Conservation (phyloP, 1,140 invertebrate species). For the Drosophila triauraria region DNA sequence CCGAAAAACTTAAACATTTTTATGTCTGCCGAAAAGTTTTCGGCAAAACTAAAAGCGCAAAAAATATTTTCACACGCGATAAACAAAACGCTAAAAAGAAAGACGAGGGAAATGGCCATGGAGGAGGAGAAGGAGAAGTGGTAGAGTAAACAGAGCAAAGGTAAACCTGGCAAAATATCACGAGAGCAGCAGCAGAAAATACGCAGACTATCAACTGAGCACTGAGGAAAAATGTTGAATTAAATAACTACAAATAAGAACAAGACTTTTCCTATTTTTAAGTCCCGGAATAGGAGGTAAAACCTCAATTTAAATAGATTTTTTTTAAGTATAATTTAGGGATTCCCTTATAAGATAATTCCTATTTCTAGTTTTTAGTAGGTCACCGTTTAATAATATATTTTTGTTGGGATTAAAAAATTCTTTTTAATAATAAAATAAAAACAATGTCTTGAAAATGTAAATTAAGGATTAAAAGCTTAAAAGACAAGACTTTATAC, state of each 20-base stretch:
- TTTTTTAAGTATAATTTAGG: too few species aligned
- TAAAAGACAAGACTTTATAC: too few species aligned
- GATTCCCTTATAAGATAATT: too few species aligned
- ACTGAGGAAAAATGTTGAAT: neutral
- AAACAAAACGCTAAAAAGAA: conserved; percentile 59
- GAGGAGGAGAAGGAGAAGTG: neutral
- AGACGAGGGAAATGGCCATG: conserved; percentile 10
- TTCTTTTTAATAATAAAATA: neutral
- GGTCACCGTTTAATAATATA: neutral
- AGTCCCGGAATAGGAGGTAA: neutral
- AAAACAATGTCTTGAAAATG: too few species aligned
- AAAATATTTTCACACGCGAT: conserved; percentile 73
- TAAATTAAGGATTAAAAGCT: too few species aligned
- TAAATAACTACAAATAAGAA: neutral
- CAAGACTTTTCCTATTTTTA: neutral
- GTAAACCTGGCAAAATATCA: conserved; percentile 35
- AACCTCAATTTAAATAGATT: too few species aligned
- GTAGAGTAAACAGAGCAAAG: conserved; percentile 25
- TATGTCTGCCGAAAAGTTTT: conserved; percentile 71
- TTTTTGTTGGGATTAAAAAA: neutral
- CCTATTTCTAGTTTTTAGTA: too few species aligned
- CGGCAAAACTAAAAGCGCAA: conserved; percentile 64
- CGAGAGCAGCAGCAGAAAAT: conserved; percentile 20
- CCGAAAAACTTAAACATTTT: conserved; percentile 68
- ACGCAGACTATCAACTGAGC: conserved; percentile 3